Base-by-base conservation (phyloP, 2,113 vertebrate genomes). In the Callocephalon fimbriatum region DNA sequence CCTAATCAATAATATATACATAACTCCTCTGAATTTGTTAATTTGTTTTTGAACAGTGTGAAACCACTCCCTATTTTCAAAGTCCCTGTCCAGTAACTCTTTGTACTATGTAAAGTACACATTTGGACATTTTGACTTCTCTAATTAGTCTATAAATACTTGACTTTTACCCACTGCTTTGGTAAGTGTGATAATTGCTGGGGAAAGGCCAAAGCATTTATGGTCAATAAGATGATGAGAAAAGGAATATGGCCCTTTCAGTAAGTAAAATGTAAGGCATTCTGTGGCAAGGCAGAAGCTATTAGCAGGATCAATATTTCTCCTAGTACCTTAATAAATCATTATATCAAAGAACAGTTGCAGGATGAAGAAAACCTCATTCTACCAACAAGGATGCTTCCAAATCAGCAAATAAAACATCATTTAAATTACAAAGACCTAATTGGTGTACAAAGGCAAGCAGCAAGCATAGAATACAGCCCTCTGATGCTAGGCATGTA, bases 231-330 rank as follows among this genome's bases (percentile, higher is more conserved):
- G 97, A 98, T 93, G 96, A 97, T 22, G 78, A 97, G 97, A 96
- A 93, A 97, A 97, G 93, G 97, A 98, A 97, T 98, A 97, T 94
- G 96, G 97, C 94, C 97, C 97, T 98, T 96, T 97, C 88, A 97
- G 96, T 37, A 6, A 98, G 94, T 97, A 97, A 98, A 98, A 98
- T 97, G 98, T 97, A 98, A 98, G 98, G 98, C 96, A 98, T 97
- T 97, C 97, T 96, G 97, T 97, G 96, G 97, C 92, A 96, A 97
- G 96, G 96, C 96, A 98, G 96, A 98, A 98, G 98, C 98, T 98
- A 98, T 98, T 98, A 98, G 97, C 94, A 86, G 97, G 96, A 98
- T 98, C 98, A 97, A 98, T 98, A 98, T 98, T 98, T 98, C 93
- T 97, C 89, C 97, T 97, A 97, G 97, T 97, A 97, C 97, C 97